Percentiles rank a stretch among this genome's conserved stretches.
Conservation (phyloP, 2,113 vertebrate species). For the Pygathrix nemaeus region DNA sequence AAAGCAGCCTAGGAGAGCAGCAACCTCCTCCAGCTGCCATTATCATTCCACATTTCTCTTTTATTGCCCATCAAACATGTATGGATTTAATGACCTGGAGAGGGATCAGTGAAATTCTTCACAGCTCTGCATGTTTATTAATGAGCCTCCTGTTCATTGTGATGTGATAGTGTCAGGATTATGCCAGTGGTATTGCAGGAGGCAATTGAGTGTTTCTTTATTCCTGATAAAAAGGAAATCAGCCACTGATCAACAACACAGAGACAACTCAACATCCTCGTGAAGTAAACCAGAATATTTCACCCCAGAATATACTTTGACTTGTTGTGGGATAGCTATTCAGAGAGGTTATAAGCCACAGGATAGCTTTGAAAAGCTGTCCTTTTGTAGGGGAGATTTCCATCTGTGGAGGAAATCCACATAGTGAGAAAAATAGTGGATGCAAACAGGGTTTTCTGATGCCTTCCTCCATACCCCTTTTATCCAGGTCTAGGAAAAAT, state of each 20-base stretch:
- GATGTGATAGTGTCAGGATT: slow-evolving; percentile 68
- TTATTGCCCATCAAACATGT: slow-evolving; percentile 74
- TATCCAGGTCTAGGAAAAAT: neutral
- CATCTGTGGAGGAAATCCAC: neutral
- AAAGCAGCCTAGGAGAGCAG: neutral
- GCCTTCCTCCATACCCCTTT: too few relatives aligned
- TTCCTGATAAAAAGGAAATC: slow-evolving; percentile 69
- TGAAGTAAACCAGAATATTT: neutral
- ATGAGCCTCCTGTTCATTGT: slow-evolving; percentile 71
- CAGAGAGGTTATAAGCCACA: neutral
- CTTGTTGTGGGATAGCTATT: neutral
- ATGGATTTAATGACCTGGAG: slow-evolving; percentile 79
- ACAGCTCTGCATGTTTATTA: slow-evolving; percentile 75
- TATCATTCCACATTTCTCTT: slow-evolving; percentile 63
- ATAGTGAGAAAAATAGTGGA: neutral
- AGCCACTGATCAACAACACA: slow-evolving; percentile 51
- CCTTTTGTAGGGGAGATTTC: neutral
- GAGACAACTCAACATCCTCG: neutral
- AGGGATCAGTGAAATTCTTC: slow-evolving; percentile 75
- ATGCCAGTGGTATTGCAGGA: slow-evolving; percentile 61
- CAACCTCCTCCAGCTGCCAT: slow-evolving; percentile 44
- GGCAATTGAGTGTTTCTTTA: slow-evolving; percentile 69
- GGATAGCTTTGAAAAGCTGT: neutral
- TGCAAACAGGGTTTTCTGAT: too few relatives aligned
- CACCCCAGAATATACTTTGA: neutral